phyloP scores from a whole-genome alignment of 1,140 invertebrate species.

The Macrosteles quadrilineatus region DNA sequence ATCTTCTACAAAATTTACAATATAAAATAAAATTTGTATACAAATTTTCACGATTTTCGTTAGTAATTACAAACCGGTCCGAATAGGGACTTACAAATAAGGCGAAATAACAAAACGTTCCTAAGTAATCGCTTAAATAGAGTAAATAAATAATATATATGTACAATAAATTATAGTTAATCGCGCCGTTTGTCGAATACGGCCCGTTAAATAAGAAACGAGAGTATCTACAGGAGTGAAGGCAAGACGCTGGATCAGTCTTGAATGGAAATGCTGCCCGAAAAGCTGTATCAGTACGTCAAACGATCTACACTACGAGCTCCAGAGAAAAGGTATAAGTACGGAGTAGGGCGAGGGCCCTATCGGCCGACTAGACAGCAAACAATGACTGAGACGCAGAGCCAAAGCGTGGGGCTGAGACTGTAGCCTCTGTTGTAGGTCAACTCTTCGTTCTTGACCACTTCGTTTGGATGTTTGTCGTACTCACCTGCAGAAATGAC shows the following conservation, averaged over 20 bases:
- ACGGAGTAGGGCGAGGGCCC: slow-evolving; percentile 15
- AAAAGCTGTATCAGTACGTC: slow-evolving; percentile 5
- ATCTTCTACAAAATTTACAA: slow-evolving; percentile 21
- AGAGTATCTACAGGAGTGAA: slow-evolving; percentile 13
- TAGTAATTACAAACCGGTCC: slow-evolving; percentile 20
- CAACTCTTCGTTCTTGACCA: slow-evolving; percentile 89
- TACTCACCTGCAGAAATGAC: slow-evolving; percentile 68
- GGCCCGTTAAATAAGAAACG: neutral
- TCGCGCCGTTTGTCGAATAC: neutral
- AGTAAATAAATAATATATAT: slow-evolving; percentile 21
- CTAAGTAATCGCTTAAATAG: slow-evolving; percentile 16
- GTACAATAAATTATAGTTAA: slow-evolving; percentile 16
- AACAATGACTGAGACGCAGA: neutral
- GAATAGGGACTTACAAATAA: slow-evolving; percentile 12
- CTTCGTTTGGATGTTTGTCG: slow-evolving; percentile 86
- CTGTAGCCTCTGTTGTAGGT: slow-evolving; percentile 61
- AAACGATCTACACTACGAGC: neutral
- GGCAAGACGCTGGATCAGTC: slow-evolving; percentile 23
- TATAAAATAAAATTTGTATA: slow-evolving; percentile 24
- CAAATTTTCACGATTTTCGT: slow-evolving; percentile 9
- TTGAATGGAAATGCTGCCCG: slow-evolving; percentile 16
- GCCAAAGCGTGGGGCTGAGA: slow-evolving; percentile 10
- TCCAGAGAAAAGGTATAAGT: slow-evolving; percentile 14
- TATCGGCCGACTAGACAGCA: slow-evolving; percentile 29
- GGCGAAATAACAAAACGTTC: slow-evolving; percentile 13